A percentile compares a stretch with the other conserved stretches of the same genome.
phyloP scores from a whole-genome alignment of 37 sponge, comb jelly and placozoan genomes.

The Beroe forskalii region DNA sequence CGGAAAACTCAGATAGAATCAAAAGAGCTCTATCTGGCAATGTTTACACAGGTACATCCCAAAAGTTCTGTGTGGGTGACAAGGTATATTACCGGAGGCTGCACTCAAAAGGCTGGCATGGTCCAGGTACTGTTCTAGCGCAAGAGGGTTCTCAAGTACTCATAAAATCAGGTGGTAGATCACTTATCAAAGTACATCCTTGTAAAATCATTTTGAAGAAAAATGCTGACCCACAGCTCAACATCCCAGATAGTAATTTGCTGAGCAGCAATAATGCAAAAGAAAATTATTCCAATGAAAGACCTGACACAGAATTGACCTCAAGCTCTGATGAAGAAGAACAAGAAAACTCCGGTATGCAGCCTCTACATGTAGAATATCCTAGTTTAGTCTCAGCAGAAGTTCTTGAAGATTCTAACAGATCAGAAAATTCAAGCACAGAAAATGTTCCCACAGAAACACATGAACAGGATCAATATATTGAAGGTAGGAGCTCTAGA shows the following conservation, averaged over 20 bases:
- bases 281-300: no score
- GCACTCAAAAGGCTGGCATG: not conserved
- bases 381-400: no score
- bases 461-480: no score
- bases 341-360: no score
- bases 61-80: not conserved
- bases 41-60: not conserved
- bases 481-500: no score
- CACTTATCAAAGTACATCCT: not conserved
- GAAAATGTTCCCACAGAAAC: no score
- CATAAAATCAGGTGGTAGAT: not conserved
- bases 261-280: not conserved
- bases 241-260: not conserved
- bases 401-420: no score
- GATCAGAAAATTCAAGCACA: no score
- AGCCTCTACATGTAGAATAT: no score
- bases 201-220: not conserved
- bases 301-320: no score
- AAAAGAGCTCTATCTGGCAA: not conserved
- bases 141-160: not conserved
- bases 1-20: conserved; percentile 26
- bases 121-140: conserved; percentile 11
- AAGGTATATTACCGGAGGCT: conserved; percentile 13
- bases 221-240: not conserved
- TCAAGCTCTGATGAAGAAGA: no score